Conservation (phyloP, 2,888 invertebrate genomes). For the Ophion obscuratus region DNA sequence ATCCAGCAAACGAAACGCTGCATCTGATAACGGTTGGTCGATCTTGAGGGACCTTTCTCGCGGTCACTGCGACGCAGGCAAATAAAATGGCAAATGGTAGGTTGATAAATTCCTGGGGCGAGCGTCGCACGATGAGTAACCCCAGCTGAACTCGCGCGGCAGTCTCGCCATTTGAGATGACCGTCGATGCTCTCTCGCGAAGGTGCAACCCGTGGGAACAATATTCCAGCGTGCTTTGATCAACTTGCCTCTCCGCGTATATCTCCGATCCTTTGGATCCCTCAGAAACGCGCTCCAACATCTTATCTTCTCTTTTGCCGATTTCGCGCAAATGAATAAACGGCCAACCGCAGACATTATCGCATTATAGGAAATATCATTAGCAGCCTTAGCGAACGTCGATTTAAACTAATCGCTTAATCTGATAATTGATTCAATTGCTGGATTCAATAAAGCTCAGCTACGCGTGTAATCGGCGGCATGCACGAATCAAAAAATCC, state of each 20-base stretch:
- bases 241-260: constrained; percentile 1
- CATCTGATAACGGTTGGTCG: not conserved
- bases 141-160: constrained; percentile 1
- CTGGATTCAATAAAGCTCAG: constrained; percentile 45
- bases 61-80: constrained; percentile 71
- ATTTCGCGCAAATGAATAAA: constrained; percentile 43
- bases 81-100: constrained; percentile 77
- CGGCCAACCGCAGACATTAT: constrained; percentile 8
- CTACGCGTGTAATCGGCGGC: constrained; percentile 6
- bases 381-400: not conserved
- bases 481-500: constrained; percentile 6
- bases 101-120: constrained; percentile 76
- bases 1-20: not conserved
- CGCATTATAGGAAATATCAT: not conserved
- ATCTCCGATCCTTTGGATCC: not conserved
- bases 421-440: constrained; percentile 48
- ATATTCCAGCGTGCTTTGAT: constrained; percentile 29
- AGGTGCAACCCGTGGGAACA: constrained; percentile 60
- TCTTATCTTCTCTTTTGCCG: constrained; percentile 5
- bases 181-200: constrained; percentile 38
- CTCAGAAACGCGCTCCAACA: not conserved
- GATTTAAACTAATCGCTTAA: constrained; percentile 44
- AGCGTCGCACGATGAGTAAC: constrained; percentile 52
- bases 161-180: constrained; percentile 16
- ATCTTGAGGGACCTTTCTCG: constrained; percentile 70